Evolutionary conservation across 2,888 invertebrate species (phyloP), one percentile per base, ranked within the genome.

Genomic region (Drosophila fulvimacula): DNA sequence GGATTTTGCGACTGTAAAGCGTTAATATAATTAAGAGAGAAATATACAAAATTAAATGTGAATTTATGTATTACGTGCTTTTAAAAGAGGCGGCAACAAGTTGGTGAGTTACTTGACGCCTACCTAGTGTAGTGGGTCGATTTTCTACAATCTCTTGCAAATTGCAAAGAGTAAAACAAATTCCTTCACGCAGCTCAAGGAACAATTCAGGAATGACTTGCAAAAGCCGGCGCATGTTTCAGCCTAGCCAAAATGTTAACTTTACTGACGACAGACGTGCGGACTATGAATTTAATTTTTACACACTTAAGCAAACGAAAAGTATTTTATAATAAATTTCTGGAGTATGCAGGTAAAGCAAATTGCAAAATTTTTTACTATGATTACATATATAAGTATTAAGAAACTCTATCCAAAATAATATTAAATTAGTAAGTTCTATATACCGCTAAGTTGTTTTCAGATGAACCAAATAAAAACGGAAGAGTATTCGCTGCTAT

Each of bases 1-100:
- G n/a, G n/a, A n/a, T n/a, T n/a, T n/a, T n/a, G n/a, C n/a, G n/a
- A n/a, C n/a, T n/a, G n/a, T n/a, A 24, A 10, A 36, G 15, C 13
- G 30, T 24, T 42, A 30, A 36, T 24, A 21, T 19, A 13, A n/a
- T 5, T 19, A 9, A 5, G 13, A n/a, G 11, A 27, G 17, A 11
- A 44, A 34, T 19, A 24, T 13, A 3, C 10, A 24, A 32, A 24
- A 42, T 13, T n/a, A 41, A 51, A 36, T 32, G 32, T 15, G 17
- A 55, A 41, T 21, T 44, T 42, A 10, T 9, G 15, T 10, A 3
- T 41, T 60, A 70, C 63, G 53, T 73, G 63, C 51, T 67, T 66
- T 49, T 39, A 38, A 4, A 15, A 19, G 30, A 19, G 19, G n/a
- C 32, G 51, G 64, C 69, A 73, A 77, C 61, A 77, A 69, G 76